A percentile compares a stretch with the other conserved stretches of the same genome.
phyloP scores from a whole-genome alignment of 2,113 vertebrate species.

The Eleginops maclovinus region DNA sequence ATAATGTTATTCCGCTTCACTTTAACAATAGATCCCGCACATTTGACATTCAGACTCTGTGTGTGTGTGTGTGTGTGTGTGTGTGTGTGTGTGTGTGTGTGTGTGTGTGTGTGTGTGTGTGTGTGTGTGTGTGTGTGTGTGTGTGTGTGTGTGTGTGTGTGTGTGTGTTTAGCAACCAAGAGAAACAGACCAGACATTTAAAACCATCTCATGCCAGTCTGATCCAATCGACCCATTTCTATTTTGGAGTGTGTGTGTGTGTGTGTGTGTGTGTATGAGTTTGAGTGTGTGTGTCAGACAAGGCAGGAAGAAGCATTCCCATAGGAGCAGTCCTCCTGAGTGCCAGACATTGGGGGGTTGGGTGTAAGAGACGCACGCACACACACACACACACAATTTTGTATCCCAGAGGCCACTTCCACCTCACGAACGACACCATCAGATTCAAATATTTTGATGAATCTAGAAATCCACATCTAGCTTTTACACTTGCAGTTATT shows the following conservation, averaged over 20 bases:
- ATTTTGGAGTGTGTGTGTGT: conserved; percentile 56
- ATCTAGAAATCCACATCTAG: conserved; percentile 32
- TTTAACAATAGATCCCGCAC: conserved; percentile 25
- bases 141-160: neutral
- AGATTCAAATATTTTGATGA: conserved; percentile 45
- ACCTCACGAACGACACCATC: conserved; percentile 32
- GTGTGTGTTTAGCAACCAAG: conserved; percentile 57
- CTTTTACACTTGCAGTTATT: neutral
- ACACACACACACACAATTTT: conserved; percentile 45
- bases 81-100: no score
- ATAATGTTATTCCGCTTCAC: conserved; percentile 1
- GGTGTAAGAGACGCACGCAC: conserved; percentile 55
- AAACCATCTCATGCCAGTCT: conserved; percentile 72
- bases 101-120: no score
- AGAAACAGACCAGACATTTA: conserved; percentile 68
- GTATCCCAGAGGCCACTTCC: conserved; percentile 56
- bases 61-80: conserved; percentile 24
- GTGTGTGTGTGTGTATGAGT: conserved; percentile 4
- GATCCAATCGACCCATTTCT: conserved; percentile 71
- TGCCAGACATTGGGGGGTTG: conserved; percentile 75
- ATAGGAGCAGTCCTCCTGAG: conserved; percentile 73
- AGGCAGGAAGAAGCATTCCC: conserved; percentile 75
- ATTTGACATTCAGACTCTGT: conserved; percentile 17
- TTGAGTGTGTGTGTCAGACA: conserved; percentile 37
- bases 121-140: no score